phyloP scores from a whole-genome alignment of 1,140 invertebrate genomes.

The Micrasema longulum region DNA sequence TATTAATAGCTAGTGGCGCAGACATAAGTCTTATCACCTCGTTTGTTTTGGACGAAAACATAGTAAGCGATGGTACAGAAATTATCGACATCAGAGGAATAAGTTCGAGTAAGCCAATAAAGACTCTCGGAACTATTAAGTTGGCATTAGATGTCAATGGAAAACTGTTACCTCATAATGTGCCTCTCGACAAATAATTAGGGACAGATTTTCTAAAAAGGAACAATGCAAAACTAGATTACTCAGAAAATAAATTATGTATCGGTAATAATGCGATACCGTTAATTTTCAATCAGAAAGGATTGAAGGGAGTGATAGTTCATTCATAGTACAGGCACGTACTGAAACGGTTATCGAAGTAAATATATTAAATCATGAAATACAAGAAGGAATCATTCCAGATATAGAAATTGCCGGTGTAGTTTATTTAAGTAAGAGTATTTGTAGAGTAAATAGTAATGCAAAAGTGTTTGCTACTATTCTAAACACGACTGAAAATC shows the following conservation, averaged over 20 bases:
- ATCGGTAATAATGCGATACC: background rate
- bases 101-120: background rate
- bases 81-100: constrained; percentile 4
- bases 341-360: constrained; percentile 48
- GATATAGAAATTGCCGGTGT: constrained; percentile 32
- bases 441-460: constrained; percentile 9
- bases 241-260: background rate
- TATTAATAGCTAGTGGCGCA: constrained; percentile 21
- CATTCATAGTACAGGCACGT: constrained; percentile 20
- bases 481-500: constrained; percentile 52
- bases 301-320: background rate
- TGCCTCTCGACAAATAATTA: background rate
- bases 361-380: constrained; percentile 46
- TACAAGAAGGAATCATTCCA: constrained; percentile 44
- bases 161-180: background rate
- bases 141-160: constrained; percentile 9
- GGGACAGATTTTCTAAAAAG: constrained; percentile 14
- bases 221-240: background rate
- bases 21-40: background rate
- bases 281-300: background rate
- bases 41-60: background rate
- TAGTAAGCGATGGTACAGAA: background rate
- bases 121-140: constrained; percentile 1
- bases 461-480: constrained; percentile 43
- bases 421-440: constrained; percentile 38